Evolutionary conservation across 2,113 vertebrate genomes (phyloP), one percentile per base, ranked within the genome.

Genomic region (Platysteira castanea): DNA sequence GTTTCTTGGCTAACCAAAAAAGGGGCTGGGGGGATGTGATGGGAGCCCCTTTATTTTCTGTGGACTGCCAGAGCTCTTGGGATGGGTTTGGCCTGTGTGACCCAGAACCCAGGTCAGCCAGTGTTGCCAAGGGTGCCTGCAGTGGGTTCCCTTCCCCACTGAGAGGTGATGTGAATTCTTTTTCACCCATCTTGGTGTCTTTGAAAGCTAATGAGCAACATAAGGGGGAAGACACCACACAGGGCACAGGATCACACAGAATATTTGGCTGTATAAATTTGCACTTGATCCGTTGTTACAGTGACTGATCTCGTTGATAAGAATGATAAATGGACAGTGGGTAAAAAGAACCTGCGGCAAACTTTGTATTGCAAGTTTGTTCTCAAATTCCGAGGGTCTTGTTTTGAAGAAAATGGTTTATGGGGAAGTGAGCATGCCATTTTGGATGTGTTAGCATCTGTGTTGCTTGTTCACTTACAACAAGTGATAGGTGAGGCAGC

Each of bases 141-240:
- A 37, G 1, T 0, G 0, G 54, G 15, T 63, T 74, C n/a, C 8
- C 7, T 92, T 67, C 44, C 59, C 63, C 37, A 6, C 1, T 23
- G 60, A 80, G 42, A 53, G 0, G 0, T 20, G 42, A 30, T 8
- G 6, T 44, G 61, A 81, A 47, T 70, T 74, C 27, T 60, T 89
- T 86, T 35, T 63, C 64, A 49, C 37, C 74, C 56, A 3, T 46
- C 52, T 21, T 52, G 30, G 9, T 75, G 15, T 56, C 69, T 74
- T 41, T 63, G 50, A 46, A 70, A 74, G 44, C 83, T 70, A 24
- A n/a, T 46, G 52, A 69, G 28, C 60, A 78, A 0, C 35, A 0
- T 33, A 47, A 54, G 35, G 39, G 35, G 37, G 19, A 39, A 69
- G 53, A 53, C 28, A 69, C 12, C 46, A 18, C 22, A 0, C 23